phyloP scores from a whole-genome alignment of 1,140 invertebrate species.

The Drosophila takahashii region DNA sequence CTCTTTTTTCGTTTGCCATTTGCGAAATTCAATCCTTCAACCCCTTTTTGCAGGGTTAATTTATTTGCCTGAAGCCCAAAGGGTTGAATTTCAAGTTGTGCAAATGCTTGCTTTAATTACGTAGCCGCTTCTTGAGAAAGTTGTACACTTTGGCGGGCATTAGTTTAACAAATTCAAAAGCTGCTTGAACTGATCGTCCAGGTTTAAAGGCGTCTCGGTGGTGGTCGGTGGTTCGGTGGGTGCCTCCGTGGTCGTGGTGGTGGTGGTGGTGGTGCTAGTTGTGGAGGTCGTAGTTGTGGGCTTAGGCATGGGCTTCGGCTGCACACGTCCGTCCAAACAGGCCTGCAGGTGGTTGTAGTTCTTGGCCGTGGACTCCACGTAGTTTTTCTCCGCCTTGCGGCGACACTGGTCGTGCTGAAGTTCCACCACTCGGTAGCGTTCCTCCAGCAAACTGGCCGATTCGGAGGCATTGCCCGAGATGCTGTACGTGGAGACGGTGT shows the following conservation, averaged over 20 bases:
- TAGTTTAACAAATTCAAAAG: constrained; percentile 76
- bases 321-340: constrained; percentile 65
- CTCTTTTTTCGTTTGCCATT: constrained; percentile 9
- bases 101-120: constrained; percentile 40
- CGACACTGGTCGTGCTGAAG: constrained; percentile 67
- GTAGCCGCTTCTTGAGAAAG: constrained; percentile 10
- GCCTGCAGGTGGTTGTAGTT: constrained; percentile 76
- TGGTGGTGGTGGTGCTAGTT: constrained; percentile 57
- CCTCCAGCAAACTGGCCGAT: constrained; percentile 61
- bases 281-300: constrained; percentile 47
- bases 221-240: constrained; percentile 43
- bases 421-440: constrained; percentile 75
- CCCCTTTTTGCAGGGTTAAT: constrained; percentile 40
- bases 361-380: constrained; percentile 61
- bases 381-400: constrained; percentile 57
- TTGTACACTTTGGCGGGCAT: constrained; percentile 33
- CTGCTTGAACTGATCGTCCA: constrained; percentile 73
- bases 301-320: constrained; percentile 49
- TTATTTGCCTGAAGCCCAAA: constrained; percentile 23
- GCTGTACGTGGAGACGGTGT: constrained; percentile 71
- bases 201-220: constrained; percentile 35
- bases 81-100: constrained; percentile 40
- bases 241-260: constrained; percentile 54
- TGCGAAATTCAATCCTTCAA: constrained; percentile 37
- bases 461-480: constrained; percentile 80